Evolutionary conservation across 2,888 invertebrate species (phyloP).

Genomic region (Eucera pruinosa): DNA sequence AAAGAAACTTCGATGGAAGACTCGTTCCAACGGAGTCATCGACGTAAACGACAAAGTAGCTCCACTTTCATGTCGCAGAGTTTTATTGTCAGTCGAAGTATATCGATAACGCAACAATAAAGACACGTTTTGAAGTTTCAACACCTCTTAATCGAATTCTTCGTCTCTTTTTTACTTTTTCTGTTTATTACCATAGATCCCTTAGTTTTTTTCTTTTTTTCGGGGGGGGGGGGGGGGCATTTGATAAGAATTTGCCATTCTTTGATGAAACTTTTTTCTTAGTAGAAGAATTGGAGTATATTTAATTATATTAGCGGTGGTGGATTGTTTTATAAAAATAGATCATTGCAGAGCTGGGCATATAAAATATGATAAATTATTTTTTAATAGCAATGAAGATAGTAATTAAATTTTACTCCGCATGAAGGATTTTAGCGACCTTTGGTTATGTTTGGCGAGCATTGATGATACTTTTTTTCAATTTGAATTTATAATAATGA

Average conservation of each 20-base stretch:
- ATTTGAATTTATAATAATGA: no score
- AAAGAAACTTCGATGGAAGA: conserved; percentile 12
- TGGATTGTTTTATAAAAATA: no score
- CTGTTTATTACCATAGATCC: no score
- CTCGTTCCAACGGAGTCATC: neutral
- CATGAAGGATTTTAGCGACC: no score
- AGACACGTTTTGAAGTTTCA: conserved; percentile 44
- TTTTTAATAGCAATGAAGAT: no score
- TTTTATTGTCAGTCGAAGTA: conserved; percentile 82
- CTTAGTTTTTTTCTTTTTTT: neutral
- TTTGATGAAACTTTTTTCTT: no score
- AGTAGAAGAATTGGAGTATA: neutral
- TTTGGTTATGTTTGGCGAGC: no score
- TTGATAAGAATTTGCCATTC: no score
- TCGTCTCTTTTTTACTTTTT: conserved; percentile 2
- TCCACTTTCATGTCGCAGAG: conserved; percentile 52
- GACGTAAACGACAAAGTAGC: conserved; percentile 41
- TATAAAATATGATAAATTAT: neutral
- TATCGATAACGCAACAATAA: conserved; percentile 53
- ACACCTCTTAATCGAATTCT: conserved; percentile 18
- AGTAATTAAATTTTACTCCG: no score
- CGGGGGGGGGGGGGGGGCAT: no score
- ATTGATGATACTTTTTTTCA: no score
- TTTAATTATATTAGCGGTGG: neutral
- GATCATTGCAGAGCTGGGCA: neutral